Conservation (phyloP, 2,888 invertebrate genomes). For the Caenorhabditis macrosperma region DNA sequence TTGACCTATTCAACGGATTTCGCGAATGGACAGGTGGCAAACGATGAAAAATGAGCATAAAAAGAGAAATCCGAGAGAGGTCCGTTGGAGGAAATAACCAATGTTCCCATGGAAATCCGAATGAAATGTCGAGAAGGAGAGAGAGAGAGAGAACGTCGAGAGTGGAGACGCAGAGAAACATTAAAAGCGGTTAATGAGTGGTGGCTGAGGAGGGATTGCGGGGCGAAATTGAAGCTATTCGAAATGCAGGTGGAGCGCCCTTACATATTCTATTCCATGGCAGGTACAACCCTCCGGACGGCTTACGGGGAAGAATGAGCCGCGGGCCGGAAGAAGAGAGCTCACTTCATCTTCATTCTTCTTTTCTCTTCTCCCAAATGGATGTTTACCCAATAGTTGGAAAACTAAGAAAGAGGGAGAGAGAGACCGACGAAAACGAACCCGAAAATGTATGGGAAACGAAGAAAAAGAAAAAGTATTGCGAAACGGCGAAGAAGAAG, state of each 20-base stretch:
- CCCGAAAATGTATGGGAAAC: constrained; percentile 28
- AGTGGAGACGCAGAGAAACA: constrained; percentile 13
- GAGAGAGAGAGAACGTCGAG: background rate
- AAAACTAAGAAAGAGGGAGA: constrained; percentile 20
- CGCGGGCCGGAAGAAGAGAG: background rate
- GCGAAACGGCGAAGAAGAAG: constrained; percentile 19
- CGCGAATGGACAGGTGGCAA: background rate
- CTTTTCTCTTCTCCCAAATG: constrained; percentile 1
- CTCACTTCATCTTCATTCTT: background rate
- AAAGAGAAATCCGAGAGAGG: constrained; percentile 11
- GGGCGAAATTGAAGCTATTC: background rate
- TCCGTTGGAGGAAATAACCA: background rate
- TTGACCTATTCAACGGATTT: constrained; percentile 47
- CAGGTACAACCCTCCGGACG: no score
- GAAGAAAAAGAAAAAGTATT: constrained; percentile 24
- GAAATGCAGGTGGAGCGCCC: background rate
- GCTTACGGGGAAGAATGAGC: background rate
- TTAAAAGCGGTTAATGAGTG: constrained; percentile 13
- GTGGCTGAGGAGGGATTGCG: constrained; percentile 4
- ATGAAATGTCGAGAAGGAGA: background rate
- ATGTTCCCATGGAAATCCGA: constrained; percentile 38
- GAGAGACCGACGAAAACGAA: constrained; percentile 13
- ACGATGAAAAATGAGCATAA: background rate
- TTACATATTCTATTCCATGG: no score
- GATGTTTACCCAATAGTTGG: constrained; percentile 24